Evolutionary conservation across 2,113 vertebrate species (phyloP).

Genomic region (Mixornis gularis): DNA sequence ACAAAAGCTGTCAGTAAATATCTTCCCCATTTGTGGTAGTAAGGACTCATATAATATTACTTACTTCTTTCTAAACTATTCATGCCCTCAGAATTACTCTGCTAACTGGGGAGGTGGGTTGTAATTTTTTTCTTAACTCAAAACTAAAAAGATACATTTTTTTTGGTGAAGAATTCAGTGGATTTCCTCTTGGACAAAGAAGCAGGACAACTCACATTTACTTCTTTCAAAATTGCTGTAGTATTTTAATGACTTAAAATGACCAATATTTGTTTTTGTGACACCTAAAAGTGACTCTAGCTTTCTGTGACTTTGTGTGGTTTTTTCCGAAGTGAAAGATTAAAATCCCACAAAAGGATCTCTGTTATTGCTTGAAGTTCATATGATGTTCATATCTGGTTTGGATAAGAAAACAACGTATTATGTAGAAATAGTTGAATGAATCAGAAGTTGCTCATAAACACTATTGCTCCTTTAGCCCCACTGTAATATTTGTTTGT

Average conservation of each 20-base stretch:
- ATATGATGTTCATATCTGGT: neutral
- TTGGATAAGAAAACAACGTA: neutral
- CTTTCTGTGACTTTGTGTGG: neutral
- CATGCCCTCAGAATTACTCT: neutral
- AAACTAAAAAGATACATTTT: neutral
- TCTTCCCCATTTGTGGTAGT: neutral
- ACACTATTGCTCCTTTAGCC: neutral
- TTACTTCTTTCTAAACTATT: neutral
- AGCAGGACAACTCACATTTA: neutral
- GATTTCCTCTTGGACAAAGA: neutral
- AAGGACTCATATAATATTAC: neutral
- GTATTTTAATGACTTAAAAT: neutral
- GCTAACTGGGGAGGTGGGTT: neutral
- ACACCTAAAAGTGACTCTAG: neutral
- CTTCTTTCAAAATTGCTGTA: neutral
- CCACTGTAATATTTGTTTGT: neutral
- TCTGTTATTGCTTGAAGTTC: neutral
- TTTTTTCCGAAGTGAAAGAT: neutral
- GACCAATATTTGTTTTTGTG: neutral
- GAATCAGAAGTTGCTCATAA: neutral
- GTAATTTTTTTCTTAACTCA: neutral
- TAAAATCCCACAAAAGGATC: neutral
- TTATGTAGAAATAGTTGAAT: neutral
- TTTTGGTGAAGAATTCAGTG: neutral
- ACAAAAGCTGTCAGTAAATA: neutral